Base-by-base conservation (phyloP, 2,888 invertebrate species). In the Trissoscelio sp. region DNA sequence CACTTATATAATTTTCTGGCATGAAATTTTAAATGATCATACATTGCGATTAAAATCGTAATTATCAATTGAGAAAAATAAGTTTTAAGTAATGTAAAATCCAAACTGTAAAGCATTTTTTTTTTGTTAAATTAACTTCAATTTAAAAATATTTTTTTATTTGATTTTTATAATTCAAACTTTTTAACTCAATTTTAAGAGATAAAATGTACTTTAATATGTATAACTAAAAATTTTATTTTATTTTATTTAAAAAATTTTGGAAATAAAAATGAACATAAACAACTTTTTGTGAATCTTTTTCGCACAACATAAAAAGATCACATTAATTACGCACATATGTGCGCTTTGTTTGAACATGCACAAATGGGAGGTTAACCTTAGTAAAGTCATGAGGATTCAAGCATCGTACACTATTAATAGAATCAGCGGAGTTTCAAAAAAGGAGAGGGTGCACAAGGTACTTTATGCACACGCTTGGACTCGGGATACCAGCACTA, bases 371-470 rank as follows among this genome's bases (percentile, higher is more conserved):
- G 69, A 73, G 69, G 73, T 74, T 79, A 77, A 72, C 79, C 79
- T 79, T 72, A 79, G 72, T 18, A 51, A 72, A 48, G 58, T 66
- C 24, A 64, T 11, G 64, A 70, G 70, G 70, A 78, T 55, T 62
- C 53, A 70, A 58, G 66, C 79, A 55, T 66, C 57, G 58, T 42
- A n/a, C n/a, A 14, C 60, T 81, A 81, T 77, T 81, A 77, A 81
- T 81, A 81, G 81, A 66, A 66, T 51, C 60, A 67, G 58, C 69
- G n/a, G n/a, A 62, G 73, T 67, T 74, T 73, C 70, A 73, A 69
- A 79, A 74, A 79, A 69, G 69, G 69, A 79, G 67, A 74, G 79
- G 79, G 79, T 74, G 79, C 79, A 62, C 73, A 55, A 69, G 79
- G 79, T 79, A 69, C 79, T 73, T 73, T 69, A 69, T 67, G 70